A percentile compares a stretch with the other conserved stretches of the same genome.
phyloP scores from a whole-genome alignment of 2,113 vertebrate genomes.

The Pterocles orientalis region DNA sequence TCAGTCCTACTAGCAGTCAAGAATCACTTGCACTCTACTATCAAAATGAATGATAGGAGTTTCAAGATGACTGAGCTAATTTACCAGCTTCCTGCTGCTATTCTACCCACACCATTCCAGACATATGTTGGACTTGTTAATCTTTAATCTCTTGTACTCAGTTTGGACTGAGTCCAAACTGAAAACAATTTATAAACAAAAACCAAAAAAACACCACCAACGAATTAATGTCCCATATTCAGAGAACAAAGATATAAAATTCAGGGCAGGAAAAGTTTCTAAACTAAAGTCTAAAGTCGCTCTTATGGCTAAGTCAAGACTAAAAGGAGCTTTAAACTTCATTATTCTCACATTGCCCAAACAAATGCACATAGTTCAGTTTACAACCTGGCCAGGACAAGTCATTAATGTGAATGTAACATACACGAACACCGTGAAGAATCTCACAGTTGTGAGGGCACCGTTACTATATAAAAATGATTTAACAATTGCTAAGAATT shows the following conservation, averaged over 20 bases:
- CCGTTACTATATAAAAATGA: neutral
- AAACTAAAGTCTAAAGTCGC: neutral
- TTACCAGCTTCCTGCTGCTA: neutral
- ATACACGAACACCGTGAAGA: neutral
- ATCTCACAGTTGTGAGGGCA: neutral
- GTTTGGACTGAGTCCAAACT: neutral
- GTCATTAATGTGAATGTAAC: neutral
- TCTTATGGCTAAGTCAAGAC: neutral
- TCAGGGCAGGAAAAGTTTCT: neutral
- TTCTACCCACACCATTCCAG: neutral
- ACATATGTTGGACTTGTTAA: rapidly evolving
- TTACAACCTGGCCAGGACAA: neutral
- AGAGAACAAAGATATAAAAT: neutral
- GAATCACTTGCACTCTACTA: neutral
- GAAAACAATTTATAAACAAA: neutral
- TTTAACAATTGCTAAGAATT: neutral
- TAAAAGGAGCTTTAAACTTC: neutral
- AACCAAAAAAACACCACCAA: neutral
- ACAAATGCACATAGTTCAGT: neutral
- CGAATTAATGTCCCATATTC: neutral
- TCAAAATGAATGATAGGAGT: neutral
- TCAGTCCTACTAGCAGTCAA: neutral
- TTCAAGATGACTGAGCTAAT: neutral
- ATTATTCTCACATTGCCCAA: neutral
- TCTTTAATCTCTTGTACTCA: neutral